Conservation (phyloP, 2,797 vertebrate genomes). For the Sebastiscus tertius region DNA sequence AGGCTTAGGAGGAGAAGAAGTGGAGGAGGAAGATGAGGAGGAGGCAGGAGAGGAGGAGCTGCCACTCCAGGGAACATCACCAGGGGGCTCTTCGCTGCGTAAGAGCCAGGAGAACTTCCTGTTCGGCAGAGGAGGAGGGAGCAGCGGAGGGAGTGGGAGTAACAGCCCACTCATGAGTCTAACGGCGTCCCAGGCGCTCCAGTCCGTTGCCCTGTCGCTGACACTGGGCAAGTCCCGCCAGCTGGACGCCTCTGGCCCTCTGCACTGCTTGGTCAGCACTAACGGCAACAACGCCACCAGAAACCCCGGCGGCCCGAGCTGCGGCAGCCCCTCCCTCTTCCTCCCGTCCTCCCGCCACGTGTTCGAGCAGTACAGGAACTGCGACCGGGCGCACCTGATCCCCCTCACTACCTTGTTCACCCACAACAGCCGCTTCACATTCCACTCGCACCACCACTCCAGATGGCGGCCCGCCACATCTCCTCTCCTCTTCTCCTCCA, state of each 20-base stretch:
- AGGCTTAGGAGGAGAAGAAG: conserved; percentile 49
- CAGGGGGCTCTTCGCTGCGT: conserved; percentile 26
- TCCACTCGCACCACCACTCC: conserved; percentile 89
- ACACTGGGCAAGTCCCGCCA: conserved; percentile 81
- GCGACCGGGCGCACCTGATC: conserved; percentile 94
- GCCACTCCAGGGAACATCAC: conserved; percentile 79
- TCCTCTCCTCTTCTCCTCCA: conserved; percentile 82
- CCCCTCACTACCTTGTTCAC: conserved; percentile 97
- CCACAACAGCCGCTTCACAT: conserved; percentile 91
- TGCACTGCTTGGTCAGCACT: conserved; percentile 84
- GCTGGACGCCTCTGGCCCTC: conserved; percentile 35
- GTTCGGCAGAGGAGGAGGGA: conserved; percentile 76
- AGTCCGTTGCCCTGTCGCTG: conserved; percentile 94
- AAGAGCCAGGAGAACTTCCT: conserved; percentile 69
- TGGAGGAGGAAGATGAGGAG: conserved; percentile 41
- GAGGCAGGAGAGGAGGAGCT: conserved; percentile 75
- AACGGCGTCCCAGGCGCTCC: conserved; percentile 95
- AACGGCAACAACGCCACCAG: conserved; percentile 83
- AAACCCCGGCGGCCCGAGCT: conserved; percentile 77
- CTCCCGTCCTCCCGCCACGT: conserved; percentile 85
- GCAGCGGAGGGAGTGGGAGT: conserved; percentile 86
- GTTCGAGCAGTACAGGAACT: conserved; percentile 94
- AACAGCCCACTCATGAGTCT: conserved; percentile 92
- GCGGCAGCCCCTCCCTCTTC: conserved; percentile 81
- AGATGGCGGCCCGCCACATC: conserved; percentile 87